Base-by-base conservation (phyloP, 2,888 invertebrate species). In the Exephanes ischioxanthus region DNA sequence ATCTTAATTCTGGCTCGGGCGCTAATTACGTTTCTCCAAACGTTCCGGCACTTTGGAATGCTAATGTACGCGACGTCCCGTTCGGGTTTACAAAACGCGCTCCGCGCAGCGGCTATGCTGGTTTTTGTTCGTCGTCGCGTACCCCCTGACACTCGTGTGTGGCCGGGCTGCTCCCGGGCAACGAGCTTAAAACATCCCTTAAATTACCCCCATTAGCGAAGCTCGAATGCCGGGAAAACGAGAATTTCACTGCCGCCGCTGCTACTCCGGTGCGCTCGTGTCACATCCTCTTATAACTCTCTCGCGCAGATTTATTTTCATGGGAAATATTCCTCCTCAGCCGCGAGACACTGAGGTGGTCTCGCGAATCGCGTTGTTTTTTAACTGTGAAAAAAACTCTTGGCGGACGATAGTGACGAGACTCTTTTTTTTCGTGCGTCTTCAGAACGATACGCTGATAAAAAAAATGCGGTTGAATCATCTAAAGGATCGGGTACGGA, bases 101-200 rank as follows among this genome's bases (percentile, higher is more conserved):
- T 16, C 48, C 48, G 41, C 41, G 9, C 41, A 41, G 41, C 41
- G 41, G 41, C 41, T 41, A 9, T 11, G 41, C 16, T 75, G 80
- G 83, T 94, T 94, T 94, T 94, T 94, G 93, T 90, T 88, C 68
- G 77, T 79, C 72, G 73, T 14, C 70, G 63, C 73, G 30, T 33
- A 9, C 41, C 53, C 48, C 58, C 61, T 4, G 33, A 77, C 33
- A 89, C 90, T 91, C 91, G 90, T 92, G 91, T 91, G 91, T 41
- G 68, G 22, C 48, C 87, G 22, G 66, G 48, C 41, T 48, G 45
- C 33, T 51, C 51, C 30, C 51, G n/a, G 88, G 81, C 85, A 89
- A 70, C 82, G 89, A 91, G 93, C 93, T 94, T 93, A 93, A 94
- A 94, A 93, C 93, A 91, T 93, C 93, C 94, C 93, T 94, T 93